Percentiles rank a stretch among this genome's conserved stretches.
These are phyloP conservation scores for Poecile atricapillus DNA, from an alignment of 2,113 vertebrate genomes.

Conservation along the genomic window DNA sequence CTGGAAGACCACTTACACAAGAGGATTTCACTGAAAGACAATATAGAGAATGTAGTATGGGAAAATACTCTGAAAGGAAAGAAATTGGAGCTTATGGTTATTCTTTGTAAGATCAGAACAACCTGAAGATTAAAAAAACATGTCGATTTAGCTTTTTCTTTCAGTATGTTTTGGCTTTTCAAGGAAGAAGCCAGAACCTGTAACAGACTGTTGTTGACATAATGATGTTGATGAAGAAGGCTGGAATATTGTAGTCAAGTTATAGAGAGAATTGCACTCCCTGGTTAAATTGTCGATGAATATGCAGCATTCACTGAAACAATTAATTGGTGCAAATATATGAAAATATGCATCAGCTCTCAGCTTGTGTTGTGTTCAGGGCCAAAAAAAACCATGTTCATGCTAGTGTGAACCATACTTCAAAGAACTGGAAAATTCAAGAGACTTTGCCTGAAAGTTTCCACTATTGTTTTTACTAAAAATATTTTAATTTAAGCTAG, in stretches of 20 bases:
- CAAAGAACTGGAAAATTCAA: constrained; percentile 50
- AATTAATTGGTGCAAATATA: constrained; percentile 12
- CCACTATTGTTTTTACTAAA: constrained; percentile 47
- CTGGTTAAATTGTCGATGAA: not conserved
- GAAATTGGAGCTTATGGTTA: not conserved
- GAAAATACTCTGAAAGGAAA: not conserved
- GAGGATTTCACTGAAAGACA: not conserved
- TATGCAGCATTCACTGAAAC: not conserved
- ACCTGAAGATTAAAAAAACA: not conserved
- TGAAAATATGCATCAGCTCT: constrained; percentile 15
- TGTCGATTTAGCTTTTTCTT: not conserved
- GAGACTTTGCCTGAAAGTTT: constrained; percentile 35
- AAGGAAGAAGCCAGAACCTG: not conserved
- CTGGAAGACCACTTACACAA: not conserved
- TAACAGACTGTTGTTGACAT: not conserved
- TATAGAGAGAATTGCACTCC: not conserved
- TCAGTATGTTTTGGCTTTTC: not conserved
- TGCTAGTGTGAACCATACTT: constrained; percentile 36
- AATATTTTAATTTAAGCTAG: constrained; percentile 14
- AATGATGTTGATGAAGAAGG: not conserved
- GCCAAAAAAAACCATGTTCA: constrained; percentile 35
- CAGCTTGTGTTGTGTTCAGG: not conserved
- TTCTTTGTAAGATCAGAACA: not conserved
- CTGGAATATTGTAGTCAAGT: not conserved
- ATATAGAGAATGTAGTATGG: not conserved